phyloP scores from a whole-genome alignment of 2,797 vertebrate genomes.

The Phoxinus dragarum region DNA sequence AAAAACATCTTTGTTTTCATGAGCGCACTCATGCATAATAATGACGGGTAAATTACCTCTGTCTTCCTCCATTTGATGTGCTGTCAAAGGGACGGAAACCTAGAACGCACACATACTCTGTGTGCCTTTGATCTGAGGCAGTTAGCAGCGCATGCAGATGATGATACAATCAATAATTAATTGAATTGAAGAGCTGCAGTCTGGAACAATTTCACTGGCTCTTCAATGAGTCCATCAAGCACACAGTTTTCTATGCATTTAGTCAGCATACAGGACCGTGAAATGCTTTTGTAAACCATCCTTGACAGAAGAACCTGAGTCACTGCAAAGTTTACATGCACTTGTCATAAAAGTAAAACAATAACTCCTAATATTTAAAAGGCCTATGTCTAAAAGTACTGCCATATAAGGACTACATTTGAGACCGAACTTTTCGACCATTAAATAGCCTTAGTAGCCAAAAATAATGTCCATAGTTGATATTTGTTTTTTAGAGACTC shows the following conservation, averaged over 20 bases:
- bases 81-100: slow-evolving; percentile 50
- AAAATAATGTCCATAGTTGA: background rate
- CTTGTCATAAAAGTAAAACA: background rate
- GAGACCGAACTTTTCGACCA: background rate
- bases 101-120: slow-evolving; percentile 15
- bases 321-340: background rate
- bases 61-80: slow-evolving; percentile 59
- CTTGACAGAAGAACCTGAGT: background rate
- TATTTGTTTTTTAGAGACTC: too few relatives aligned
- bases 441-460: background rate
- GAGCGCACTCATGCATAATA: slow-evolving; percentile 57
- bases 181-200: slow-evolving; percentile 52
- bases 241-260: slow-evolving; percentile 10
- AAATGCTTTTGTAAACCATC: background rate
- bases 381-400: too few relatives aligned
- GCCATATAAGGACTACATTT: background rate
- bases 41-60: slow-evolving; percentile 56
- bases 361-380: too few relatives aligned
- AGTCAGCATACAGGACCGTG: background rate
- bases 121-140: slow-evolving; percentile 57
- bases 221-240: background rate
- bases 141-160: slow-evolving; percentile 49
- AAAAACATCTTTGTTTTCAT: slow-evolving; percentile 53
- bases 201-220: slow-evolving; percentile 41
- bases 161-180: slow-evolving; percentile 61